phyloP scores from a whole-genome alignment of 2,888 invertebrate species.

The Hypolimnas misippus region DNA sequence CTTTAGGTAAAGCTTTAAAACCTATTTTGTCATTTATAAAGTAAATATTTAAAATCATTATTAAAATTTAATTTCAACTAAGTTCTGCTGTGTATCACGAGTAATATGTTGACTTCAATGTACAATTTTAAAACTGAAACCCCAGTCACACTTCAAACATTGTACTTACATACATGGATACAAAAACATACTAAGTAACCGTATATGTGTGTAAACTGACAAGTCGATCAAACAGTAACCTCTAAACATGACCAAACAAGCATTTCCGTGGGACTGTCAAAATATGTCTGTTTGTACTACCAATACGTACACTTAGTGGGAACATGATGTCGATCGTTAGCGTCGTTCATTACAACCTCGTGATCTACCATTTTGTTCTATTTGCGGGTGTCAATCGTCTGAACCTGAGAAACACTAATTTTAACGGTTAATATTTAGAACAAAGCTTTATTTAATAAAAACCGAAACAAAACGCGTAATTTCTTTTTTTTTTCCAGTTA shows the following conservation, averaged over 20 bases:
- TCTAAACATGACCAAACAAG: constrained; percentile 61
- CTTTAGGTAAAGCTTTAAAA: too few relatives aligned
- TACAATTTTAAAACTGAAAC: too few relatives aligned
- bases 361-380: constrained; percentile 66
- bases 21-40: too few relatives aligned
- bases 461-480: too few relatives aligned
- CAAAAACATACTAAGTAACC: not conserved
- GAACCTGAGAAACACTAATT: constrained; percentile 1
- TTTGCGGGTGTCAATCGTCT: constrained; percentile 54
- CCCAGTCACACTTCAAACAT: too few relatives aligned
- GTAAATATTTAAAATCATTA: too few relatives aligned
- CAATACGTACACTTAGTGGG: constrained; percentile 60
- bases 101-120: too few relatives aligned
- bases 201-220: constrained; percentile 23
- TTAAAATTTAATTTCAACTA: too few relatives aligned
- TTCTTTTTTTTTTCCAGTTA: too few relatives aligned
- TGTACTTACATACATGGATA: not conserved
- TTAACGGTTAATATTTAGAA: constrained; percentile 1
- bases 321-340: constrained; percentile 34
- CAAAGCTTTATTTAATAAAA: too few relatives aligned
- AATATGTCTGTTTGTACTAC: constrained; percentile 55
- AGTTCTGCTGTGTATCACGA: too few relatives aligned
- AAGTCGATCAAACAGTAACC: constrained; percentile 43
- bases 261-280: constrained; percentile 69
- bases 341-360: constrained; percentile 63